phyloP scores from a whole-genome alignment of 2,888 invertebrate genomes.

The Prosapia bicincta region DNA sequence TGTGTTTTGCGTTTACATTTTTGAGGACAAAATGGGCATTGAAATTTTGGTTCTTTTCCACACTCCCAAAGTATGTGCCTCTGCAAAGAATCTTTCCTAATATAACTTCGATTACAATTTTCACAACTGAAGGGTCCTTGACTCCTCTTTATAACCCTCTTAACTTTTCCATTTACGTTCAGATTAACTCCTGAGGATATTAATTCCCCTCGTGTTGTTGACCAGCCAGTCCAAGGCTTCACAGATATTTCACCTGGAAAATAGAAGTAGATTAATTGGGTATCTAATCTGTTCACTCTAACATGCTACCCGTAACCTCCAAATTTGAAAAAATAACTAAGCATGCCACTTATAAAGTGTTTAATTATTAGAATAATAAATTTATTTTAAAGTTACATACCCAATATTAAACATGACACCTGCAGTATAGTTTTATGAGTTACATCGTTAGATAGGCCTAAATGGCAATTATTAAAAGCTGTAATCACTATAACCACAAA shows the following conservation, averaged over 20 bases:
- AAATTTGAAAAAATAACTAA: neutral
- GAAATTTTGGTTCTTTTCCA: slow-evolving; percentile 51
- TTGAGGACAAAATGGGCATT: slow-evolving; percentile 51
- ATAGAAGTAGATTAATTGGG: neutral
- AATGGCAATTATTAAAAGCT: neutral
- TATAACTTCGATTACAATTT: slow-evolving; percentile 41
- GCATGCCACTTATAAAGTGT: neutral
- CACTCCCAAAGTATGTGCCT: slow-evolving; percentile 48
- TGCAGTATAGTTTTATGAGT: neutral
- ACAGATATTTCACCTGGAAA: slow-evolving; percentile 15
- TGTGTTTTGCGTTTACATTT: slow-evolving; percentile 50
- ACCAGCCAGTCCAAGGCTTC: slow-evolving; percentile 18
- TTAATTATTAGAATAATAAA: neutral
- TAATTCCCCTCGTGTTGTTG: slow-evolving; percentile 17
- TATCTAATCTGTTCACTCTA: neutral
- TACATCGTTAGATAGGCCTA: neutral
- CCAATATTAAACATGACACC: neutral
- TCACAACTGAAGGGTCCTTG: slow-evolving; percentile 39
- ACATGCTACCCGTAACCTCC: slow-evolving; percentile 6
- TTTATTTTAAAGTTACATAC: neutral
- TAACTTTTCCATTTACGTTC: neutral
- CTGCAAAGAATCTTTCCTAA: slow-evolving; percentile 41
- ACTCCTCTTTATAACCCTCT: slow-evolving; percentile 25
- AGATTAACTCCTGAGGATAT: slow-evolving; percentile 3
- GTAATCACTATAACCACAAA: neutral